phyloP scores from a whole-genome alignment of 2,888 invertebrate genomes.

The Sphecodes monilicornis region DNA sequence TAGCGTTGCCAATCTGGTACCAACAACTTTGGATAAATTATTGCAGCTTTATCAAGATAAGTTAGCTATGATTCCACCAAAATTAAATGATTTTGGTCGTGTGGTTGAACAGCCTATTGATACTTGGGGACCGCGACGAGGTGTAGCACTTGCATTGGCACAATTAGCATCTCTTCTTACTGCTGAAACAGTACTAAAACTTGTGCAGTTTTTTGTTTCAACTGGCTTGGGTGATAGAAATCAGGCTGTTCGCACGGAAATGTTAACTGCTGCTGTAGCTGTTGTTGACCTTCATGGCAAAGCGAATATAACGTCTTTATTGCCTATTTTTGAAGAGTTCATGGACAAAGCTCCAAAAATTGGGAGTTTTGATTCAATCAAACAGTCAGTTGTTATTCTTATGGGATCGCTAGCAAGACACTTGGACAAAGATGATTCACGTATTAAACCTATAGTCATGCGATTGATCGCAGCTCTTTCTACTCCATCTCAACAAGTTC shows the following conservation, averaged over 20 bases:
- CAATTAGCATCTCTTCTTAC: slow-evolving; percentile 91
- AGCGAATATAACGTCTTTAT: slow-evolving; percentile 88
- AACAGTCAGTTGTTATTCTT: slow-evolving; percentile 98
- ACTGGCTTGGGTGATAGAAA: slow-evolving; percentile 94
- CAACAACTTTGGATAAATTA: slow-evolving; percentile 87
- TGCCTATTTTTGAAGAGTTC: slow-evolving; percentile 97
- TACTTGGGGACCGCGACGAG: slow-evolving; percentile 95
- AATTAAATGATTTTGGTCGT: slow-evolving; percentile 96
- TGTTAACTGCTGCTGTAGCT: slow-evolving; percentile 97
- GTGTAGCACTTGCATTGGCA: slow-evolving; percentile 93
- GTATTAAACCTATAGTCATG: slow-evolving; percentile 97
- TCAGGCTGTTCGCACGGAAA: slow-evolving; percentile 92
- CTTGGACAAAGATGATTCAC: slow-evolving; percentile 94
- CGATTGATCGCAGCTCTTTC: slow-evolving; percentile 95
- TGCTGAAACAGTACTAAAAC: slow-evolving; percentile 88
- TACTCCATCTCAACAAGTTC: slow-evolving; percentile 99
- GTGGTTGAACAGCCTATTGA: slow-evolving; percentile 94
- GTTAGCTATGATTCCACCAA: slow-evolving; percentile 92
- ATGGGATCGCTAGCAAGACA: slow-evolving; percentile 99
- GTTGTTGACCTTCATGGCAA: slow-evolving; percentile 97
- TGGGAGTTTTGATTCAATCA: slow-evolving; percentile 95
- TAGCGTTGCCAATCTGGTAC: slow-evolving; percentile 85
- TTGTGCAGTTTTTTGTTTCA: slow-evolving; percentile 94
- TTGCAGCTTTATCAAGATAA: slow-evolving; percentile 91
- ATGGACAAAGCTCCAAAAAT: slow-evolving; percentile 97